Evolutionary conservation across 1,140 invertebrate species (phyloP).

Genomic region (Drosophila azteca): DNA sequence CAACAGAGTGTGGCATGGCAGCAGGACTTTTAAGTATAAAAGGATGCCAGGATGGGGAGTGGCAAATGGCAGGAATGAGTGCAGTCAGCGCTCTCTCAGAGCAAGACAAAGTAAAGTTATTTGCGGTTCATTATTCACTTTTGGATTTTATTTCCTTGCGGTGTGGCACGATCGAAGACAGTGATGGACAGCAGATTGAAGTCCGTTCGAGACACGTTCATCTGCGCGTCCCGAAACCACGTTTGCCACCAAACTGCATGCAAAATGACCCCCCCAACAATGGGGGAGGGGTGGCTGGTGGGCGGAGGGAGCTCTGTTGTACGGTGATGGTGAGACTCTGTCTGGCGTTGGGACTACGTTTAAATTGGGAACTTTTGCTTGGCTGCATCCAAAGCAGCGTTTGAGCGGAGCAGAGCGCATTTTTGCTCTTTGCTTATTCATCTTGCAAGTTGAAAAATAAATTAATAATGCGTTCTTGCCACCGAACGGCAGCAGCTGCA

Average conservation of each 20-base stretch:
- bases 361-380: slow-evolving; percentile 71
- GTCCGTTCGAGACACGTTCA: slow-evolving; percentile 61
- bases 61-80: background rate
- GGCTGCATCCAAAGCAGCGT: slow-evolving; percentile 40
- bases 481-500: slow-evolving; percentile 77
- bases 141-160: slow-evolving; percentile 76
- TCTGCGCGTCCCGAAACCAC: slow-evolving; percentile 13
- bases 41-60: background rate
- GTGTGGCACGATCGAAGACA: slow-evolving; percentile 69
- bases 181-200: slow-evolving; percentile 79
- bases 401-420: slow-evolving; percentile 41
- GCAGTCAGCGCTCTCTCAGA: slow-evolving; percentile 6
- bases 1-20: no score
- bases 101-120: slow-evolving; percentile 75
- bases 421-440: slow-evolving; percentile 81
- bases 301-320: no score
- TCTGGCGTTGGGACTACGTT: slow-evolving; percentile 42
- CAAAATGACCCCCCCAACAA: slow-evolving; percentile 71
- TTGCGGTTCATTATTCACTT: slow-evolving; percentile 83
- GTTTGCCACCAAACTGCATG: slow-evolving; percentile 60
- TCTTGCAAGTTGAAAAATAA: slow-evolving; percentile 82
- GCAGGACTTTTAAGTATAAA: background rate
- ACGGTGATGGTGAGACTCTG: no score
- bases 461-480: slow-evolving; percentile 81
- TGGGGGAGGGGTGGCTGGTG: background rate